Evolutionary conservation across 1,140 invertebrate species (phyloP), one percentile per base, ranked within the genome.

Genomic region (Nephila pilipes): DNA sequence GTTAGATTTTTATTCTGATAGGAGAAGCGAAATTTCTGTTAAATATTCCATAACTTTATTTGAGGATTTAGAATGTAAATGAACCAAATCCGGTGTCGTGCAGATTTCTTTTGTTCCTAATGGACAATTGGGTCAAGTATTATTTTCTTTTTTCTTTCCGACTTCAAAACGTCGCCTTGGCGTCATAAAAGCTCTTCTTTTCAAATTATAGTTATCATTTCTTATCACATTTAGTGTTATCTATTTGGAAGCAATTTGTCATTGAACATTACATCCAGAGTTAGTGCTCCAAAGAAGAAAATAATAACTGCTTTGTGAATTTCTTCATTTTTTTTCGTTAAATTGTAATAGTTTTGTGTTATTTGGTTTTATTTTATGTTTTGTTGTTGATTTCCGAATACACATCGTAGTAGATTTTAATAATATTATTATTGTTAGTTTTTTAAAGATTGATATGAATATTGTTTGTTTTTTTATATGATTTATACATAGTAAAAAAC

Each of bases 171-270:
- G 69, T 36, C 25, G 69, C 69, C 29, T 32, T 75, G 69, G 14
- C 29, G 69, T 36, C 69, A 36, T 20, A 36, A 75, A 32, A 32
- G 12, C 14, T 75, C 18, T 75, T 18, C 46, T 46, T 18, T 75
- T 32, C 29, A 16, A 75, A 75, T 75, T 25, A 65, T 25, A 65
- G 63, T 25, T 65, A n/a, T 75, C 69, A 75, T 75, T 75, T 36
- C 69, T 75, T 75, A 75, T 75, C 69, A 75, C 29, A 32, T 25
- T 16, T 32, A 29, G 69, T 32, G 69, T 14, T 75, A 12, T 75
- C 69, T 75, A 20, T 32, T 8, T 75, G 18, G 29, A 75, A 75
- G 69, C 29, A 75, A 75, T 32, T 36, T 75, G 25, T 65, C 63
- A 14, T 25, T 29, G 63, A 29, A 65, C 25, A 29, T 65, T 65